Conservation (phyloP, 2,888 invertebrate species). For the Zygothrica quintamaculata region DNA sequence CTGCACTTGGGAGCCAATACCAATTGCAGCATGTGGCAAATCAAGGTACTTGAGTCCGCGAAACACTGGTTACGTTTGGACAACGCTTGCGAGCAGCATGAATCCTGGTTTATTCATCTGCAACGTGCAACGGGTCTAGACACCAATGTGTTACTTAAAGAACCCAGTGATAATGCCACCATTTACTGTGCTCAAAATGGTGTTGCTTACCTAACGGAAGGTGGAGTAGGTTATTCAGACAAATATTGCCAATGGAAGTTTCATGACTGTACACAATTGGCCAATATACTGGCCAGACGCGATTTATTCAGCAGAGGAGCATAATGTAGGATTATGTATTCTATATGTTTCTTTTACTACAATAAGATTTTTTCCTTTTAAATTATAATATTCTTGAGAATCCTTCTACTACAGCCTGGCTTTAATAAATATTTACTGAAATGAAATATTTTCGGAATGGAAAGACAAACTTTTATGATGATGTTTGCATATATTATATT, state of each 20-base stretch:
- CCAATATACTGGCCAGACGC: neutral
- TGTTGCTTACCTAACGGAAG: constrained; percentile 9
- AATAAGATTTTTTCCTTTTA: no score
- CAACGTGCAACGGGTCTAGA: neutral
- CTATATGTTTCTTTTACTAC: no score
- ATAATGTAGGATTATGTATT: neutral
- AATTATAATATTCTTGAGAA: no score
- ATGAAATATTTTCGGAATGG: no score
- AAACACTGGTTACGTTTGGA: constrained; percentile 34
- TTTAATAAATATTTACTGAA: no score
- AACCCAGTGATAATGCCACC: constrained; percentile 5
- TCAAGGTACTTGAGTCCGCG: neutral
- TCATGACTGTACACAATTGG: constrained; percentile 58
- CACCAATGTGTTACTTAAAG: constrained; percentile 19
- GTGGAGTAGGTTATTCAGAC: neutral
- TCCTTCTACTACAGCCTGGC: no score
- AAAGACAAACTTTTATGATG: no score
- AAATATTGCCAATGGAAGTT: constrained; percentile 57
- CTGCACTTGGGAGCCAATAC: constrained; percentile 51
- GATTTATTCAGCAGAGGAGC: neutral
- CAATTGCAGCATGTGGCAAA: constrained; percentile 58
- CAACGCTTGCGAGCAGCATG: constrained; percentile 38
- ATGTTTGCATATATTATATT: no score
- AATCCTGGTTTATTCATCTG: constrained; percentile 42
- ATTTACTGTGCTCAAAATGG: constrained; percentile 37